Conservation (phyloP, 2,797 vertebrate species). For the Labeo calbasu region DNA sequence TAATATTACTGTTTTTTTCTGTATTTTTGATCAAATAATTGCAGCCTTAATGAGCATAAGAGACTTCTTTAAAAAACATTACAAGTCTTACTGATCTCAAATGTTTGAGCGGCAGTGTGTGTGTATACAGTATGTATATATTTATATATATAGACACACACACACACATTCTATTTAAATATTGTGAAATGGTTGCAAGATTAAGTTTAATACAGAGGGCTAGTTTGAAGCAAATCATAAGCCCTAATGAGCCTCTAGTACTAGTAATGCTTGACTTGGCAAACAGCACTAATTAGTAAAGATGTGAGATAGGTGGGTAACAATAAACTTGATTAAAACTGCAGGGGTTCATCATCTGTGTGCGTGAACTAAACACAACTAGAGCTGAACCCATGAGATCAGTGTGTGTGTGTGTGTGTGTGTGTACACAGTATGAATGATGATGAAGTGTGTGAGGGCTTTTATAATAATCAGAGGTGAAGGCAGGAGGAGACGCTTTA, state of each 20-base stretch:
- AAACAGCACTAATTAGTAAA: not conserved
- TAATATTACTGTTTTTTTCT: no score
- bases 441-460: slow-evolving; percentile 30
- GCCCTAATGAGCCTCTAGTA: not conserved
- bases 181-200: not conserved
- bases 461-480: slow-evolving; percentile 53
- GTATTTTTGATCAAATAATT: no score
- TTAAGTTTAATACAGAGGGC: not conserved
- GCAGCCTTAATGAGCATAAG: no score
- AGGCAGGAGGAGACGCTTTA: slow-evolving; percentile 67
- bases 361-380: not conserved
- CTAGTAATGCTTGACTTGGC: not conserved
- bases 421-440: slow-evolving; percentile 3
- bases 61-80: no score
- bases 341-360: not conserved
- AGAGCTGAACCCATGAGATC: slow-evolving; percentile 9
- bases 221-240: not conserved
- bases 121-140: no score
- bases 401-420: slow-evolving; percentile 1
- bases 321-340: not conserved
- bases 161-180: no score
- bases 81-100: no score
- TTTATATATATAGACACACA: no score
- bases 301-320: not conserved
- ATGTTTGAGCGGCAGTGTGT: no score